Conservation (phyloP, 2,888 invertebrate genomes). For the Lumbricus terrestris region DNA sequence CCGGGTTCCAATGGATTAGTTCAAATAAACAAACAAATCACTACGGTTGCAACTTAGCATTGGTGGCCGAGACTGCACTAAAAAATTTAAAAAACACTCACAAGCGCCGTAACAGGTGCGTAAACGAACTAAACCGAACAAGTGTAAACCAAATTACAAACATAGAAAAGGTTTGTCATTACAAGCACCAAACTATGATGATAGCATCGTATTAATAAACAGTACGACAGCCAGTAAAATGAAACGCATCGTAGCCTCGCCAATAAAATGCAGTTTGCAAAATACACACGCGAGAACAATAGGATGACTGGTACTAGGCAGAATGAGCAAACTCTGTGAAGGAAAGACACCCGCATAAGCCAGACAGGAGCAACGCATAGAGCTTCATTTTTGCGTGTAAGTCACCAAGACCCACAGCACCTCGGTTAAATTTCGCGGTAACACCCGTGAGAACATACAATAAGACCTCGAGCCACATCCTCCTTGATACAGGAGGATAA, state of each 20-base stretch:
- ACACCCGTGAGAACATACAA: not conserved
- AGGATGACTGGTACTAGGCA: not conserved
- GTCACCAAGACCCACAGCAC: not conserved
- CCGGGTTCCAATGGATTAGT: not conserved
- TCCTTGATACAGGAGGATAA: not conserved
- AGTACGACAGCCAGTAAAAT: not conserved
- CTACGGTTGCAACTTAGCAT: not conserved
- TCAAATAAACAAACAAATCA: not conserved
- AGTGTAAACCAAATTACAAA: conserved; percentile 5
- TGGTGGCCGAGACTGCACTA: not conserved
- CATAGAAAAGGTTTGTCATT: not conserved
- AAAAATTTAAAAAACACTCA: not conserved
- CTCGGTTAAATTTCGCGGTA: not conserved
- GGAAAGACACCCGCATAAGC: not conserved
- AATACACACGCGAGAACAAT: not conserved
- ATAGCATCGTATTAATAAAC: not conserved
- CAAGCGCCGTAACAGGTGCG: not conserved
- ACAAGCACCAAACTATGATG: not conserved
- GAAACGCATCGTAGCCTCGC: too few relatives aligned
- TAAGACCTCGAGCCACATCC: not conserved
- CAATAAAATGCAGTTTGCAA: not conserved
- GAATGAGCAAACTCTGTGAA: not conserved
- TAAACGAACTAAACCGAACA: not conserved
- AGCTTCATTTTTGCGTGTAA: not conserved
- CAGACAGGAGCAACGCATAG: not conserved